Evolutionary conservation across 2,113 vertebrate species (phyloP).

Genomic region (Harpagus bidentatus): DNA sequence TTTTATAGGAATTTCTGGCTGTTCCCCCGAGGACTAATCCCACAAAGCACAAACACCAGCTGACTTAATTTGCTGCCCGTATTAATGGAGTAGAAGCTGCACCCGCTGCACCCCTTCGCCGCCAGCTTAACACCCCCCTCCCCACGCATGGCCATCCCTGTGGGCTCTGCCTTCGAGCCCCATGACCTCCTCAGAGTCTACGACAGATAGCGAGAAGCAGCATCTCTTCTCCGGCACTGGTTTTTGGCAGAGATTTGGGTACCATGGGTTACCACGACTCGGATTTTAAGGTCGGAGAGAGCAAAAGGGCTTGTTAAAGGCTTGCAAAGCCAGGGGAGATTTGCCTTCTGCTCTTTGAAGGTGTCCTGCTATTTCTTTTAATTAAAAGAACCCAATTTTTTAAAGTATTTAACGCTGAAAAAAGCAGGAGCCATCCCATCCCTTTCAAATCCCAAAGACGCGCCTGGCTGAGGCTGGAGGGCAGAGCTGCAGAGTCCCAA

Average conservation of each 20-base stretch:
- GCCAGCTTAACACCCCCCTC: background rate
- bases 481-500: background rate
- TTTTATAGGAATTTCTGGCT: background rate
- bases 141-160: background rate
- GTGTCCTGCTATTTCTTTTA: background rate
- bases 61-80: background rate
- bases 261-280: fast-evolving
- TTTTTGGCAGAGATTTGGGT: background rate
- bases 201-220: background rate
- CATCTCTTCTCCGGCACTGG: background rate
- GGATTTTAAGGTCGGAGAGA: background rate
- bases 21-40: background rate
- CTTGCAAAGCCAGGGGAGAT: background rate
- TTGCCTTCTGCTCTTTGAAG: background rate
- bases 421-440: background rate
- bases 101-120: background rate
- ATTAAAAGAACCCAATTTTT: background rate
- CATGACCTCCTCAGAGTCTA: fast-evolving
- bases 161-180: background rate
- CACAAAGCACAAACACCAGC: background rate
- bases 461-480: background rate
- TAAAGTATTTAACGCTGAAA: fast-evolving
- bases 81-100: fast-evolving
- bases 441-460: background rate
- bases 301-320: background rate